Evolutionary conservation across 2,113 vertebrate species (phyloP).

Genomic region (Apistogramma diplotaenia): DNA sequence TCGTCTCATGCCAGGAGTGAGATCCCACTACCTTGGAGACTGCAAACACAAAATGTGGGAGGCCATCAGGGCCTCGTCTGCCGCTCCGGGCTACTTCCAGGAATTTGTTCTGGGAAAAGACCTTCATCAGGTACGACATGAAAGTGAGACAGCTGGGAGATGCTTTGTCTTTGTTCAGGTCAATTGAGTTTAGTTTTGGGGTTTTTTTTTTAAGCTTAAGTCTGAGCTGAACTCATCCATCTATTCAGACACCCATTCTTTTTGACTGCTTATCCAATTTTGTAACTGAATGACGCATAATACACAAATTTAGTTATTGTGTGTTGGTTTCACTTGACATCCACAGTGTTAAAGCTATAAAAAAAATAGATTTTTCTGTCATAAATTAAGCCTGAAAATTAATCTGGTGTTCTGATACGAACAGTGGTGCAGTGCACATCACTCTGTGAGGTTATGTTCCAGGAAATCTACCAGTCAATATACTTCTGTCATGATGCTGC

Average conservation of each 20-base stretch:
- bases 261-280: neutral
- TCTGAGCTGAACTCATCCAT: neutral
- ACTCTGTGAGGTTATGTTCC: neutral
- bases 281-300: neutral
- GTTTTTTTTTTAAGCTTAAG: neutral
- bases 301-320: neutral
- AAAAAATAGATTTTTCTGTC: neutral
- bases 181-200: neutral
- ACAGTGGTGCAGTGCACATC: neutral
- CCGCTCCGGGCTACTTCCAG: slow-evolving; percentile 96
- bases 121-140: slow-evolving; percentile 87
- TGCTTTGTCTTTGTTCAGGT: neutral
- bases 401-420: neutral
- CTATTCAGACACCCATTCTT: neutral
- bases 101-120: slow-evolving; percentile 90
- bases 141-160: neutral
- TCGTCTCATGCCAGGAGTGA: slow-evolving; percentile 87
- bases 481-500: neutral
- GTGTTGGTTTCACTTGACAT: neutral
- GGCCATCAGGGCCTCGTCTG: slow-evolving; percentile 93
- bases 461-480: slow-evolving; percentile 10
- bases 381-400: neutral
- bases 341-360: neutral
- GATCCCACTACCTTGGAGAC: slow-evolving; percentile 92
- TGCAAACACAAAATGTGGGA: slow-evolving; percentile 96